phyloP scores from a whole-genome alignment of 2,113 vertebrate genomes.

The Orientallactaga bullata region DNA sequence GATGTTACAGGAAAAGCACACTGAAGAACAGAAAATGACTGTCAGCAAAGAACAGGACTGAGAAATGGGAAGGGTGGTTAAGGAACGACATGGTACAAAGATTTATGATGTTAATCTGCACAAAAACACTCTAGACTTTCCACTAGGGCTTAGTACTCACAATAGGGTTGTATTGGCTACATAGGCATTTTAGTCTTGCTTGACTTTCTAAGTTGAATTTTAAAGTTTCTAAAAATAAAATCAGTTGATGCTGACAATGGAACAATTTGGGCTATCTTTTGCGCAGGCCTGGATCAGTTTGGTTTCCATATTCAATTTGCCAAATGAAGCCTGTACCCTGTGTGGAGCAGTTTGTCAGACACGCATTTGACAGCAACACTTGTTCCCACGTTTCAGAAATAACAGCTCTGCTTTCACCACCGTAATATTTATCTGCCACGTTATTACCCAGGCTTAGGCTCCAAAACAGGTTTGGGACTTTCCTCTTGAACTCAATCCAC shows the following conservation, averaged over 20 bases:
- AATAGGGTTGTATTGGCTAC: no score
- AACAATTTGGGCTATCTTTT: conserved; percentile 68
- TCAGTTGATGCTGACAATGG: conserved; percentile 74
- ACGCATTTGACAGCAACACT: conserved; percentile 57
- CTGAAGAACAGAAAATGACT: background rate
- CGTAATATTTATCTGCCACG: conserved; percentile 76
- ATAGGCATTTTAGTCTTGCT: background rate
- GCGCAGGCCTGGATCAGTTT: conserved; percentile 28
- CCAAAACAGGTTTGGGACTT: conserved; percentile 67
- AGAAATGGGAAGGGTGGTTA: fast-evolving
- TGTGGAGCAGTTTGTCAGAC: conserved; percentile 74
- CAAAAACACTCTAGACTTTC: background rate
- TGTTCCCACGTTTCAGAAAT: conserved; percentile 77
- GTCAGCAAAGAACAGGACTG: background rate
- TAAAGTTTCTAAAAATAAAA: background rate
- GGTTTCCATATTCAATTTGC: conserved; percentile 61
- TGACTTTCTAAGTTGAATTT: conserved; percentile 31
- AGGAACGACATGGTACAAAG: fast-evolving
- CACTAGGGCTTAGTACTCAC: background rate
- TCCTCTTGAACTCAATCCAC: conserved; percentile 52
- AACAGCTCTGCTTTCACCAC: conserved; percentile 79
- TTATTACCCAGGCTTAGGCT: conserved; percentile 76
- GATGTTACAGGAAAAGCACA: background rate
- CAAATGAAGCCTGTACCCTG: conserved; percentile 65
- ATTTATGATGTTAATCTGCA: background rate